phyloP scores from a whole-genome alignment of 2,113 vertebrate genomes.

The Crotalus horridus region DNA sequence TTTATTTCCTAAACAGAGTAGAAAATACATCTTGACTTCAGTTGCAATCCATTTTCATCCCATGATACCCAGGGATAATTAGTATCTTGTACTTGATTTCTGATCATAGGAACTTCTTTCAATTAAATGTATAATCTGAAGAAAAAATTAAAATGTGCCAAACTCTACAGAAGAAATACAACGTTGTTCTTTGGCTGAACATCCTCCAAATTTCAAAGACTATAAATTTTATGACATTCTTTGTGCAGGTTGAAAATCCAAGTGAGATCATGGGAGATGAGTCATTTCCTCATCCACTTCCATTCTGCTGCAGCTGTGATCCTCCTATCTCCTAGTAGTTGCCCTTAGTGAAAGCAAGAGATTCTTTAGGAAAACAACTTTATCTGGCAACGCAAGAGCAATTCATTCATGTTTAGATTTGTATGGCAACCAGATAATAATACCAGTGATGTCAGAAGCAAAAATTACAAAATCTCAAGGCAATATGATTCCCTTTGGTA shows the following conservation, averaged over 20 bases:
- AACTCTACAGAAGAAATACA: constrained; percentile 3
- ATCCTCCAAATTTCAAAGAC: constrained; percentile 1
- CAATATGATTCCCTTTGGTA: neutral
- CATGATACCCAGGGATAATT: constrained; percentile 4
- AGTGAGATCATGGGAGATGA: constrained; percentile 40
- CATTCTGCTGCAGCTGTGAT: constrained; percentile 53
- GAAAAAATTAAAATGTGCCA: neutral
- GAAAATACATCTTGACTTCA: neutral
- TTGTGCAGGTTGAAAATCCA: constrained; percentile 39
- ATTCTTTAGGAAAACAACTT: constrained; percentile 19
- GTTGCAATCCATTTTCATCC: neutral
- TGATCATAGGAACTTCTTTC: constrained; percentile 16
- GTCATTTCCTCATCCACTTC: constrained; percentile 16
- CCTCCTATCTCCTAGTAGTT: neutral
- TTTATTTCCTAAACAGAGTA: neutral
- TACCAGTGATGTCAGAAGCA: constrained; percentile 8
- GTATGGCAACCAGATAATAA: neutral
- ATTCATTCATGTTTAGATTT: constrained; percentile 35
- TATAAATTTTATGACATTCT: constrained; percentile 42
- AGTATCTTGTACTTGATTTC: constrained; percentile 13
- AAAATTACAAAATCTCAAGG: constrained; percentile 1
- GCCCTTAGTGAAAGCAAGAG: constrained; percentile 14
- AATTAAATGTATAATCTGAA: constrained; percentile 30
- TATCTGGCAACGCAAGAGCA: neutral
- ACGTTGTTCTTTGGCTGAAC: constrained; percentile 12